These are phyloP conservation scores for Corythaixoides concolor DNA, from an alignment of 2,113 vertebrate species.

Conservation along the genomic window DNA sequence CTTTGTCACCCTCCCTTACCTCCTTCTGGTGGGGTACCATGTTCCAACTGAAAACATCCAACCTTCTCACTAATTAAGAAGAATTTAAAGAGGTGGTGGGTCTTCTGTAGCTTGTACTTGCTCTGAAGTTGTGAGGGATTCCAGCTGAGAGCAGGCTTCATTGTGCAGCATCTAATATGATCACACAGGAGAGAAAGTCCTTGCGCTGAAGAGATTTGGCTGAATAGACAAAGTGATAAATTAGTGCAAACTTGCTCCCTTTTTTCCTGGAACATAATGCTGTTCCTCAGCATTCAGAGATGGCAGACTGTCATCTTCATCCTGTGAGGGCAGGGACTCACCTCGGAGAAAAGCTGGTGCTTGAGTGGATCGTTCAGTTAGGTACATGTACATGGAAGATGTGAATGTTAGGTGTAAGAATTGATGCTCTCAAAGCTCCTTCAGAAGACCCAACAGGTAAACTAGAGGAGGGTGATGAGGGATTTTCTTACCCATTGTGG, in stretches of 20 bases:
- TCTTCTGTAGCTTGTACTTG: background rate
- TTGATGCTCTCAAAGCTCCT: background rate
- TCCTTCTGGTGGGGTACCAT: background rate
- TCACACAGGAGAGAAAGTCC: background rate
- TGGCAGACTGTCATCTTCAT: background rate
- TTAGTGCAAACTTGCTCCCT: background rate
- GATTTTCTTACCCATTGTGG: background rate
- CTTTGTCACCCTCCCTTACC: background rate
- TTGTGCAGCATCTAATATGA: background rate
- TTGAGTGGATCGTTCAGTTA: background rate
- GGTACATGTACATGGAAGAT: rapidly evolving
- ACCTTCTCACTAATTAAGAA: background rate
- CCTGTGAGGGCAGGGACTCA: background rate
- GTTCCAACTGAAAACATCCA: background rate
- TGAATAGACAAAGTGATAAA: background rate
- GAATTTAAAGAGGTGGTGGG: background rate
- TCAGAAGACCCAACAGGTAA: background rate
- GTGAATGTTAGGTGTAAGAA: background rate
- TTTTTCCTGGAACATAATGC: background rate
- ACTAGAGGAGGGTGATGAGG: background rate
- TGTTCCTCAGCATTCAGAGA: background rate
- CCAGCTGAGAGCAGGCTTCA: background rate
- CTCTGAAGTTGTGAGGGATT: background rate
- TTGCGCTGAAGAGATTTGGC: background rate
- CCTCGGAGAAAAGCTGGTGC: background rate